Evolutionary conservation across 1,140 invertebrate genomes (phyloP), one percentile per base, ranked within the genome.

Genomic region (Halesus radiatus): DNA sequence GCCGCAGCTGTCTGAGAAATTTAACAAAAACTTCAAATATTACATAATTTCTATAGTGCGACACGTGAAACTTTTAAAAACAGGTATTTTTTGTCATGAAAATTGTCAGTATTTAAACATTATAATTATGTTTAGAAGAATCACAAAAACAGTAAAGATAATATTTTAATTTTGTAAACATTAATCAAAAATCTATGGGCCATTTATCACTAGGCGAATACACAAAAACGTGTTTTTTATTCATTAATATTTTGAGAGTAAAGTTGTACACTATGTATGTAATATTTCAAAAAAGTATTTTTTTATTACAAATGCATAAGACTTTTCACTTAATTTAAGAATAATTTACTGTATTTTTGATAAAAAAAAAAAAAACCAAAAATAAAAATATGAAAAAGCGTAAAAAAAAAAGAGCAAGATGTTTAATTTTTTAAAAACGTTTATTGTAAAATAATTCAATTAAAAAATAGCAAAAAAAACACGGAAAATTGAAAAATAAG

Each of bases 251-350:
- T 37, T 32, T 68, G 15, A 37, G 7, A 37, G 32, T 37, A 37
- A 29, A 37, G 32, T 37, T 37, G 32, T 37, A 37, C 26, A 68
- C 64, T 70, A 72, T 52, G 23, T 50, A 72, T 52, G 16, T 50
- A 72, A 58, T 75, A 58, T 58, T 58, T 75, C 6, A 58, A 75
- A 32, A 75, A 29, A 10, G n/a, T n/a, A n/a, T n/a, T 7, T 6
- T 20, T 72, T 72, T 22, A 72, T 50, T 22, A 16, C 16, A 75
- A 37, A 37, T 75, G 72, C 72, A 75, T 75, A 75, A 75, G 72
- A 75, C 72, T 56, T 56, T 75, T 58, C 72, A 75, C 56, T 32
- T 37, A 56, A 56, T 23, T 54, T 53, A 23, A 58, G 29, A 23
- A 29, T 54, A 32, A 53, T 54, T 54, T 29, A 29, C 26, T 29